Conservation (phyloP, 2,888 invertebrate species). For the Sturmia bella region DNA sequence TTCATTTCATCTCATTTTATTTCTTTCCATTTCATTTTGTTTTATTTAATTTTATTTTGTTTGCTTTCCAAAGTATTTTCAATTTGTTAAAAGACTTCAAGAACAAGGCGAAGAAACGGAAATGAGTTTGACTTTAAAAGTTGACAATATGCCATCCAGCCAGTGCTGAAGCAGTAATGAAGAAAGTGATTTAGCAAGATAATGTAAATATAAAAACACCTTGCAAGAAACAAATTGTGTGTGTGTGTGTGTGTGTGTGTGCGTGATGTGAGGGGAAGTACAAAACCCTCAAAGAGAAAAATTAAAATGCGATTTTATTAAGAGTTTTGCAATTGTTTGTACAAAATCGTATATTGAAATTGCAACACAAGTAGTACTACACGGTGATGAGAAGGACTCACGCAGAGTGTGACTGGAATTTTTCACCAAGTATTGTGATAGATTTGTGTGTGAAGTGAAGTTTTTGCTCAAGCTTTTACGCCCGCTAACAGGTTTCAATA, state of each 20-base stretch:
- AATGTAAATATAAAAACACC: constrained; percentile 48
- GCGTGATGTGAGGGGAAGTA: constrained; percentile 33
- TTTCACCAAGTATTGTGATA: too few species aligned
- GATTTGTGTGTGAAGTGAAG: too few species aligned
- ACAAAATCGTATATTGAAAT: neutral
- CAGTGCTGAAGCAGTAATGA: neutral
- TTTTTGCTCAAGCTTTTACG: too few species aligned
- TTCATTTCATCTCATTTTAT: neutral
- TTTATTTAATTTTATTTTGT: constrained; percentile 29
- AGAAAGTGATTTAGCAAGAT: neutral
- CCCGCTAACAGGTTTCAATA: too few species aligned
- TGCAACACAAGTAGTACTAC: neutral
- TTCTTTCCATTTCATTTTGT: constrained; percentile 23
- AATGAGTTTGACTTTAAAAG: neutral
- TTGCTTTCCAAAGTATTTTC: constrained; percentile 42
- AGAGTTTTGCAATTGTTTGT: constrained; percentile 14
- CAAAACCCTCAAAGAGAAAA: constrained; percentile 13
- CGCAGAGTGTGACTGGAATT: too few species aligned
- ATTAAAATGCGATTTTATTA: constrained; percentile 43
- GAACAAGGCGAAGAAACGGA: neutral
- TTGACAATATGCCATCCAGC: neutral
- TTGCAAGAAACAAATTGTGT: constrained; percentile 54
- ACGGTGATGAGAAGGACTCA: too few species aligned
- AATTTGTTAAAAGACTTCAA: neutral
- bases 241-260: constrained; percentile 50